phyloP scores from a whole-genome alignment of 1,140 invertebrate species.

The Drosophila murphyi region DNA sequence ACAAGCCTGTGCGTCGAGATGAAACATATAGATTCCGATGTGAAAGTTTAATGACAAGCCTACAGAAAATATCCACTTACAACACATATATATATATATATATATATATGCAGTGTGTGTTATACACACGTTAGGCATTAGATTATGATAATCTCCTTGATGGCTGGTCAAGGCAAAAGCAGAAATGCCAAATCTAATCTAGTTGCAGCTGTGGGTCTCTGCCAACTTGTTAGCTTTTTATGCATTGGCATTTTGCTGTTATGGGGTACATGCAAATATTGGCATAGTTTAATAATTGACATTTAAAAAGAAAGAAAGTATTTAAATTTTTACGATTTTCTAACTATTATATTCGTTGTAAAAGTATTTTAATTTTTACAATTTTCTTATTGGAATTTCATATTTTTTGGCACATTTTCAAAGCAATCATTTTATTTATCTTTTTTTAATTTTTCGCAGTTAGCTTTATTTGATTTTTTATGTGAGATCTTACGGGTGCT shows the following conservation, averaged over 20 bases:
- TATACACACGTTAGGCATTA: constrained; percentile 15
- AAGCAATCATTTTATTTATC: not conserved
- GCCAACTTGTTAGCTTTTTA: constrained; percentile 52
- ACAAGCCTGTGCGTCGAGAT: constrained; percentile 46
- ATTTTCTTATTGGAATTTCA: not conserved
- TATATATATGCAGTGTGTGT: not conserved
- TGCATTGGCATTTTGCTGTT: constrained; percentile 17
- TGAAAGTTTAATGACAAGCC: constrained; percentile 74
- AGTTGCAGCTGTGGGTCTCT: constrained; percentile 62
- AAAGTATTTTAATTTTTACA: too few relatives aligned
- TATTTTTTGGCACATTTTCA: not conserved
- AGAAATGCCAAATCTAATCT: constrained; percentile 59
- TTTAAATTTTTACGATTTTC: not conserved
- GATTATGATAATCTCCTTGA: constrained; percentile 69
- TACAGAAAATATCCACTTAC: constrained; percentile 46
- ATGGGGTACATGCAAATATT: constrained; percentile 14
- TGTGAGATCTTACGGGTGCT: too few relatives aligned
- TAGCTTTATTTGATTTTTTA: too few relatives aligned
- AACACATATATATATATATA: constrained; percentile 14
- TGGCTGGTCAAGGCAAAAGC: constrained; percentile 49
- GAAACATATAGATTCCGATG: constrained; percentile 78
- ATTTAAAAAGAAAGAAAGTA: not conserved
- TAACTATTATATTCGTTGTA: too few relatives aligned
- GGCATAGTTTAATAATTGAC: not conserved
- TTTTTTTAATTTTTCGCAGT: not conserved